Evolutionary conservation across 2,888 invertebrate genomes (phyloP).

Genomic region (Rhaphigaster nebulosa): DNA sequence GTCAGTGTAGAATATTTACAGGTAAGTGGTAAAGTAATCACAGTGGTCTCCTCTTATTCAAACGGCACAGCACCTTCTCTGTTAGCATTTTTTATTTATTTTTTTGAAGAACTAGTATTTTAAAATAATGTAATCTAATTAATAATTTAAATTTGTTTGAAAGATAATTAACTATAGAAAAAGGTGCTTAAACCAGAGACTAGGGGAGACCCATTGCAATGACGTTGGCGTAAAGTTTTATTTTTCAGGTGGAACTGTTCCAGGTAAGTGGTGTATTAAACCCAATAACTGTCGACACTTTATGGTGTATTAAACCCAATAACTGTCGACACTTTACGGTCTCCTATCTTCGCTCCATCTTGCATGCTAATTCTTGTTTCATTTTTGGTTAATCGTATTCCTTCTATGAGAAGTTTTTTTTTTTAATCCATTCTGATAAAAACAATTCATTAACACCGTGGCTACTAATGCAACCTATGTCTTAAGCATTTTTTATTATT

Average conservation of each 20-base stretch:
- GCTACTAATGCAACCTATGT: not conserved
- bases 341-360: constrained; percentile 21
- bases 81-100: constrained; percentile 50
- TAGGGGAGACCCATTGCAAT: constrained; percentile 49
- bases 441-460: not conserved
- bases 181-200: constrained; percentile 48
- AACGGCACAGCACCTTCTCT: not conserved
- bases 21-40: constrained; percentile 61
- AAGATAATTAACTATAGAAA: not conserved
- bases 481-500: not conserved
- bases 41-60: constrained; percentile 48
- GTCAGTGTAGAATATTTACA: constrained; percentile 63
- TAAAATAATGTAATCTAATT: not conserved
- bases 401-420: not conserved
- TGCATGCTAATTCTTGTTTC: not conserved
- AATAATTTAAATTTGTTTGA: not conserved
- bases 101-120: not conserved
- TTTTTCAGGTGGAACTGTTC: constrained; percentile 63
- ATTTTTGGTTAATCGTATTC: not conserved
- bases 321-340: constrained; percentile 18
- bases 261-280: constrained; percentile 62
- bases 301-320: constrained; percentile 56
- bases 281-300: constrained; percentile 41
- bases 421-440: not conserved
- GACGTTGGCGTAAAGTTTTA: constrained; percentile 47